Conservation (phyloP, 2,888 invertebrate species). For the Oligia latruncula region DNA sequence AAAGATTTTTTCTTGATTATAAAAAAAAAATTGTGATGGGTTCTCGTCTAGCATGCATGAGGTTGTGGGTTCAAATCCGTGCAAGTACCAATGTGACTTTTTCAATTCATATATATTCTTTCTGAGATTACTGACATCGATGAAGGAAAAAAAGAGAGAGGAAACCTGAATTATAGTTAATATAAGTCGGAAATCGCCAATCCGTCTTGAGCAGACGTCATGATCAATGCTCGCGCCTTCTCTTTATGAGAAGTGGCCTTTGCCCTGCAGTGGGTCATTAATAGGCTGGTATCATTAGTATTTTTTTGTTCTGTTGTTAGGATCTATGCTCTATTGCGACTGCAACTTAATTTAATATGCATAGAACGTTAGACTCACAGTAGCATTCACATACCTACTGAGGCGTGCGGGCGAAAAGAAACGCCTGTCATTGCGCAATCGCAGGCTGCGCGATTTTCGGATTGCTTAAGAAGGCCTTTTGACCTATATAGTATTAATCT, state of each 20-base stretch:
- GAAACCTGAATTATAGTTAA: background rate
- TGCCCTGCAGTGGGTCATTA: no score
- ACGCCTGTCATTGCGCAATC: background rate
- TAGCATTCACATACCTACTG: background rate
- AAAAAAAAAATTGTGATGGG: background rate
- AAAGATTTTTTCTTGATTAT: background rate
- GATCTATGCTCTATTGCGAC: constrained; percentile 11
- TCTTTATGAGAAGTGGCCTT: background rate
- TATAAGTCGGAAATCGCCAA: background rate
- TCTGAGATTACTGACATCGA: background rate
- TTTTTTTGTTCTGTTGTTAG: background rate
- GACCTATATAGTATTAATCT: background rate
- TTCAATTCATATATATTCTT: background rate
- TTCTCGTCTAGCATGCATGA: background rate
- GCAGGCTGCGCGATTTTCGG: constrained; percentile 8
- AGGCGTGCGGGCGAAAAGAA: background rate
- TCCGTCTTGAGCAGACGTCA: background rate
- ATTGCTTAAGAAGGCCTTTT: background rate
- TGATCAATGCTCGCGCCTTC: background rate
- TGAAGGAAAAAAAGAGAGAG: background rate
- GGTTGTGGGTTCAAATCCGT: background rate
- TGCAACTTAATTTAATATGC: background rate
- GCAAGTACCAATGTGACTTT: background rate
- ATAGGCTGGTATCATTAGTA: background rate
- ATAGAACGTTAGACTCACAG: background rate